A percentile compares a stretch with the other conserved stretches of the same genome.
Evolutionary conservation across 1,140 invertebrate genomes (phyloP).

Genomic region (Galleria mellonella): DNA sequence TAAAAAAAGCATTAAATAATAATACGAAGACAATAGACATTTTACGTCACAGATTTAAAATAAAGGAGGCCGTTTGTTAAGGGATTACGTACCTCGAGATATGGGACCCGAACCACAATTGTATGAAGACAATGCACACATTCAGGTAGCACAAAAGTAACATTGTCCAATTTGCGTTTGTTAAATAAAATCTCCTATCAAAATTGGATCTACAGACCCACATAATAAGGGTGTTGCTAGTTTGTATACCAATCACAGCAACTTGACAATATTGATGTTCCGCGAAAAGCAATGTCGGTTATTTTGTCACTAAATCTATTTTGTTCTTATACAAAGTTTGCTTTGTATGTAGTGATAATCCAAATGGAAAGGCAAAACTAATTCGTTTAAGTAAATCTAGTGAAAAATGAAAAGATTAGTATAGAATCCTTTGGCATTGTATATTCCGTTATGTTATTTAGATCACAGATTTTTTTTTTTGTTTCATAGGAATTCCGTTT

Average conservation of each 20-base stretch:
- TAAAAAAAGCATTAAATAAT: constrained; percentile 25
- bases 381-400: constrained; percentile 6
- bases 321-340: constrained; percentile 12
- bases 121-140: constrained; percentile 40
- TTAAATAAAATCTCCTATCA: constrained; percentile 1
- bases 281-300: constrained; percentile 10
- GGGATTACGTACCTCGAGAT: constrained; percentile 41
- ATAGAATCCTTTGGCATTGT: too few relatives aligned
- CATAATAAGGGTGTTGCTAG: not conserved
- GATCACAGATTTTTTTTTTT: too few relatives aligned
- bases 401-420: not conserved
- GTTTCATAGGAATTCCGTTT: too few relatives aligned
- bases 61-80: constrained; percentile 48
- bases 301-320: constrained; percentile 11
- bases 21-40: constrained; percentile 44
- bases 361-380: constrained; percentile 5
- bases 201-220: constrained; percentile 3
- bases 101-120: constrained; percentile 33
- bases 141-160: constrained; percentile 48
- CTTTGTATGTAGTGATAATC: constrained; percentile 13
- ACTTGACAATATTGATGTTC: constrained; percentile 3
- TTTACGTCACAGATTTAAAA: constrained; percentile 54
- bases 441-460: too few relatives aligned
- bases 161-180: constrained; percentile 18
- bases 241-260: not conserved